Evolutionary conservation across 2,113 vertebrate species (phyloP), one percentile per base, ranked within the genome.

Genomic region (Piprites chloris): DNA sequence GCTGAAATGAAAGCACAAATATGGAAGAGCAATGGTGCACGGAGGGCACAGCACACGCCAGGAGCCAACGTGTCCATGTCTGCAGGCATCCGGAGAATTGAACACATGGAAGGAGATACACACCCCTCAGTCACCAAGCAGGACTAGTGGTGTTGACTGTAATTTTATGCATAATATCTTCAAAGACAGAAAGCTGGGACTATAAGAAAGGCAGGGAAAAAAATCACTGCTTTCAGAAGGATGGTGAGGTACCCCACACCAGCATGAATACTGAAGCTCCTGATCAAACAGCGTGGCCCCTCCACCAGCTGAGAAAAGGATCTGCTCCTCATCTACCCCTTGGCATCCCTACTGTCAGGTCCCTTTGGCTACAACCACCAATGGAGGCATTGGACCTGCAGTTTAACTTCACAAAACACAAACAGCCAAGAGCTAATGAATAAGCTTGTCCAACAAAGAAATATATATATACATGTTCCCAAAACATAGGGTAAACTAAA

Each of bases 201-300:
- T 87, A 52, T 11, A 55, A 71, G 56, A 23, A 41, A 21, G 15
- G 5, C n/a, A n/a, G 10, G 6, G 10, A 12, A n/a, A 62, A 41
- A 50, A 75, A 47, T 16, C 49, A 32, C 19, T 56, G 46, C 37
- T 89, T 75, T 61, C 23, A 13, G 62, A 75, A 87, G 6, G 30
- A 61, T 30, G 24, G 27, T 84, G 12, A 50, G 8, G 14, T 16
- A 35, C 11, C 14, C 58, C 24, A 28, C 26, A 16, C 9, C 11
- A 85, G 37, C 20, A n/a, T 0, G 0, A 68, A n/a, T 35, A 39
- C 3, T 0, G 2, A 83, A 24, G 78, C 21, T 73, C 5, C 5
- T 12, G 17, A 53, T 47, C 18, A 75, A 78, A 46, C 10, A 37
- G 10, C 0, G 0, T 11, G 3, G 21, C 24, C 18, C 14, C 12